Evolutionary conservation across 2,113 vertebrate species (phyloP), one percentile per base, ranked within the genome.

Genomic region (Myrmecobius fasciatus): DNA sequence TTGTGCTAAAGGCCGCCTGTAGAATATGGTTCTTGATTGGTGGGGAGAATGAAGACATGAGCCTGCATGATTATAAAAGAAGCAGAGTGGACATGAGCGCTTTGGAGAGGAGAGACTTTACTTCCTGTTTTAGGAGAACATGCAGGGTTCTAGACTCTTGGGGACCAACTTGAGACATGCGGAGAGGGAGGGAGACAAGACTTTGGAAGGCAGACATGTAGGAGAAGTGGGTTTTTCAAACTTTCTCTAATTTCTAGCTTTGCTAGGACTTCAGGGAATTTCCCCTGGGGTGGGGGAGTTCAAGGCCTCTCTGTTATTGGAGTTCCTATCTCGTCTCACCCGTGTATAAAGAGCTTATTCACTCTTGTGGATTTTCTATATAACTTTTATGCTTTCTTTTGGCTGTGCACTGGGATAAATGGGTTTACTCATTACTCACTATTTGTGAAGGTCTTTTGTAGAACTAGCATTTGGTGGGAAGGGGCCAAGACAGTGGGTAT

Each of bases 391-490:
- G 67, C 43, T 83, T 83, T 83, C 67, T 83, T 83, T 83, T 22
- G 67, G 67, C 67, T 83, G 24, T 83, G 43, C 43, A 6, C 36
- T 83, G 0, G 67, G 67, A 83, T 83, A 83, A 83, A 83, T 83
- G 67, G n/a, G 67, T 22, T 83, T 43, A 83, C 67, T 83, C 67
- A 83, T 43, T 83, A 83, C 60, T 75, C 17, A 75, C 67, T 24
- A 83, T 83, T 83, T 83, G 67, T 83, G 67, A 83, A 83, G n/a
- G 67, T 83, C 67, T 83, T 83, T 43, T 83, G 67, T 83, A 83
- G 24, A 83, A 83, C 67, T 43, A 83, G 67, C 67, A 43, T 43
- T 83, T 83, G 36, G 36, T 43, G 36, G n/a, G 67, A 83, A 83
- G 67, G 7, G 67, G n/a, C 67, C 67, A 83, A 43, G 67, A 17